Percentiles rank a stretch among this genome's conserved stretches.
phyloP scores from a whole-genome alignment of 2,888 invertebrate genomes.

The Sarcophaga caerulescens region DNA sequence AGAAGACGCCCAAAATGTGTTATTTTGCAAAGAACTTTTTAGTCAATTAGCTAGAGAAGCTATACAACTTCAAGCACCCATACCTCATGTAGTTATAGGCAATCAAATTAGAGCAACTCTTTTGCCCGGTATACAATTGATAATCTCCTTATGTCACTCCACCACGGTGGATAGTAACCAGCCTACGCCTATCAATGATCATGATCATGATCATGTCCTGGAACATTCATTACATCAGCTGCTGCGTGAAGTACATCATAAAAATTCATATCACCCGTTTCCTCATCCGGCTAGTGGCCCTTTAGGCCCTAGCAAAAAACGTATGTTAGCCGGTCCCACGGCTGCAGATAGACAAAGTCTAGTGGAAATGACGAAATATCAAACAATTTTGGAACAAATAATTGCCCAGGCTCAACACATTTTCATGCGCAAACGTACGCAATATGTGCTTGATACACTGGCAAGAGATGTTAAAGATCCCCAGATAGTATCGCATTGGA shows the following conservation, averaged over 20 bases:
- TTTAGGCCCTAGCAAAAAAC: slow-evolving; percentile 94
- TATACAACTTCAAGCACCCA: slow-evolving; percentile 94
- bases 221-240: slow-evolving; percentile 98
- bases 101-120: slow-evolving; percentile 98
- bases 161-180: slow-evolving; percentile 83
- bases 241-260: slow-evolving; percentile 94
- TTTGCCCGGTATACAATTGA: slow-evolving; percentile 95
- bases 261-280: slow-evolving; percentile 95
- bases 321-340: slow-evolving; percentile 94
- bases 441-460: slow-evolving; percentile 95
- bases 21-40: slow-evolving; percentile 98
- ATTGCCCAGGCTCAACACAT: slow-evolving; percentile 98
- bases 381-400: slow-evolving; percentile 96
- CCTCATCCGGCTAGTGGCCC: slow-evolving; percentile 97
- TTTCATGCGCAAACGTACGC: slow-evolving; percentile 94
- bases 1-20: slow-evolving; percentile 98
- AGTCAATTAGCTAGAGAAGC: slow-evolving; percentile 97
- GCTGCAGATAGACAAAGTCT: slow-evolving; percentile 94
- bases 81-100: slow-evolving; percentile 98
- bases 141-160: slow-evolving; percentile 95
- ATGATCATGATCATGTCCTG: slow-evolving; percentile 97
- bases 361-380: slow-evolving; percentile 93
- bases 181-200: slow-evolving; percentile 84
- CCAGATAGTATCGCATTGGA: slow-evolving; percentile 97
- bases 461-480: slow-evolving; percentile 97